These are phyloP conservation scores for Arizona elegans DNA, from an alignment of 2,113 vertebrate species.

Conservation along the genomic window DNA sequence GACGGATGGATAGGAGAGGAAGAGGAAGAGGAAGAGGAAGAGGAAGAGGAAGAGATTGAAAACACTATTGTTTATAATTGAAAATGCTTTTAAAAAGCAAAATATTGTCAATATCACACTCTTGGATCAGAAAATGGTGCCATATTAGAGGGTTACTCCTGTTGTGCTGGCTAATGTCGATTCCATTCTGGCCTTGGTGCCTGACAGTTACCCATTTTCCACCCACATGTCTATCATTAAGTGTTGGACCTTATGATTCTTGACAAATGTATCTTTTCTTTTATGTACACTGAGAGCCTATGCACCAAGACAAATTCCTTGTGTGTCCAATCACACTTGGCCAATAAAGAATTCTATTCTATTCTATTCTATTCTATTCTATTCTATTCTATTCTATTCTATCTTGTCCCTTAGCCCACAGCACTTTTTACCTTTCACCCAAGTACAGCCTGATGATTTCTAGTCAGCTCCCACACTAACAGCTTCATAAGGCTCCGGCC, in stretches of 20 bases:
- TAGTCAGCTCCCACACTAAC: neutral
- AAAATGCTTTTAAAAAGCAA: neutral
- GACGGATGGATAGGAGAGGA: too few species aligned
- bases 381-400: too few species aligned
- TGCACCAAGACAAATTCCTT: too few species aligned
- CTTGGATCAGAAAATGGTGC: neutral
- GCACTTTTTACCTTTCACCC: neutral
- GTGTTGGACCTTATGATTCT: too few species aligned
- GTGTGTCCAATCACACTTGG: too few species aligned
- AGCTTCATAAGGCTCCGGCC: neutral
- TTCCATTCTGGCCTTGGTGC: neutral
- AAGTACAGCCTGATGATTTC: neutral
- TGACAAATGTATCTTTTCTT: too few species aligned
- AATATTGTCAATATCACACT: neutral
- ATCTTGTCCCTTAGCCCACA: neutral
- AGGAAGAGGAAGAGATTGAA: neutral
- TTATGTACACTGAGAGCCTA: too few species aligned
- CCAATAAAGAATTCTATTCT: too few species aligned
- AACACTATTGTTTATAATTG: neutral
- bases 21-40: too few species aligned
- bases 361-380: too few species aligned
- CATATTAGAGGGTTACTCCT: neutral
- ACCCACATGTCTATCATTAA: neutral
- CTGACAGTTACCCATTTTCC: neutral
- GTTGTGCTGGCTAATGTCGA: neutral